Evolutionary conservation across 2,888 invertebrate genomes (phyloP), one percentile per base, ranked within the genome.

Genomic region (Lutraria lutraria): DNA sequence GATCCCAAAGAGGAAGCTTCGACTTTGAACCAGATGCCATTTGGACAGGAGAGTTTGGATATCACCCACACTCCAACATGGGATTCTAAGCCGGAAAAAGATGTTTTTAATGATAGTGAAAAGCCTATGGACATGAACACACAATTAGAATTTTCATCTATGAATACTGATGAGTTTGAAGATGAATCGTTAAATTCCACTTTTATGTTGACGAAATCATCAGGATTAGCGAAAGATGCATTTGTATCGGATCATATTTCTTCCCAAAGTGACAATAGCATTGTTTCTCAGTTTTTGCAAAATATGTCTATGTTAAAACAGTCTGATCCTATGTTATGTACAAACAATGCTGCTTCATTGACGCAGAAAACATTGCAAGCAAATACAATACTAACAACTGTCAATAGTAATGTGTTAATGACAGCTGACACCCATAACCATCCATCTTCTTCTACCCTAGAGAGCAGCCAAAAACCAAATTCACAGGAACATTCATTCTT

Each of bases 271-370:
- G 82, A 86, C 16, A 83, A 81, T 25, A 90, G 83, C 87, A 84
- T 90, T 87, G 88, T 90, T 16, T 87, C 90, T 19, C 88, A 90
- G 83, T 90, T 90, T 63, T 80, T 90, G 16, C 88, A 88, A 60
- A 90, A 90, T 54, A 86, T 90, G 31, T 88, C 88, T 60, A 86
- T 84, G 83, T 83, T 88, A 34, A 85, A 88, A 60, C 54, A 81
- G 21, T 85, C 87, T 10, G 88, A 88, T 54, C 88, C 87, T 12
- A 87, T 88, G 84, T 85, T 85, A 21, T 68, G 76, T 31, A 83
- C 31, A 15, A 63, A 81, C 21, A 54, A 76, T 54, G n/a, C 76
- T 29, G 81, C 68, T 19, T 43, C 56, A 16, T 80, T 87, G 19
- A 85, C 68, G 34, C 52, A 43, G 54, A 21, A 82, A 54, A 29